Base-by-base conservation (phyloP, 2,113 vertebrate species). In the Sylvietta virens region DNA sequence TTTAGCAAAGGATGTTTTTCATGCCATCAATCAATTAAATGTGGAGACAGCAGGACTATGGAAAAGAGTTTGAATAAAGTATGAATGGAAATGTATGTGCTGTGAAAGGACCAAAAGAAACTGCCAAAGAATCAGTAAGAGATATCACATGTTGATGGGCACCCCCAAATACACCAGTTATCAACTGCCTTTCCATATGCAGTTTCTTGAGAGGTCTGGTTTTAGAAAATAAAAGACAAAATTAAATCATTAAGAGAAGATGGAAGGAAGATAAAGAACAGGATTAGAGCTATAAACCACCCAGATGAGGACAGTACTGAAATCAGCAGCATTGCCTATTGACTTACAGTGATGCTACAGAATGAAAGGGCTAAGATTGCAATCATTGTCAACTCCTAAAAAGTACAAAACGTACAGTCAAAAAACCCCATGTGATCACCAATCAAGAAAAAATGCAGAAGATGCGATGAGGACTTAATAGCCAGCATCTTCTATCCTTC, bases 321-420 rank as follows among this genome's bases (percentile, higher is more conserved):
- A 86, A 94, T 90, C 85, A 77, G 62, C 33, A 72, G 11, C 6
- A 1, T 37, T 85, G 53, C 67, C 58, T 86, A 53, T 7, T 81
- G 71, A 77, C 74, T 90, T 92, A 70, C 15, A 73, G 62, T 39
- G 26, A 82, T 26, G 30, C 45, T 44, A 83, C 30, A 44, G 76
- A 76, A 88, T 88, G 67, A 95, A 95, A 94, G 79, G 56, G 24
- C 74, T 65, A 47, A 92, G 67, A 95, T 81, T 90, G 82, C 88
- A 97, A 92, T 92, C 92, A 92, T 40, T 70, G 35, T 40, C 67
- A 93, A 62, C 67, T 66, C 47, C 76, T 74, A 8, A 57, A 81
- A 11, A 86, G 47, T 56, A 83, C 67, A 86, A 94, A 90, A 93
- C 8, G 42, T 81, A 61, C 33, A 86, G 74, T 58, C 27, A 90